These are phyloP conservation scores for Macaca fascicularis DNA, from an alignment of 2,113 vertebrate species.

Conservation along the genomic window DNA sequence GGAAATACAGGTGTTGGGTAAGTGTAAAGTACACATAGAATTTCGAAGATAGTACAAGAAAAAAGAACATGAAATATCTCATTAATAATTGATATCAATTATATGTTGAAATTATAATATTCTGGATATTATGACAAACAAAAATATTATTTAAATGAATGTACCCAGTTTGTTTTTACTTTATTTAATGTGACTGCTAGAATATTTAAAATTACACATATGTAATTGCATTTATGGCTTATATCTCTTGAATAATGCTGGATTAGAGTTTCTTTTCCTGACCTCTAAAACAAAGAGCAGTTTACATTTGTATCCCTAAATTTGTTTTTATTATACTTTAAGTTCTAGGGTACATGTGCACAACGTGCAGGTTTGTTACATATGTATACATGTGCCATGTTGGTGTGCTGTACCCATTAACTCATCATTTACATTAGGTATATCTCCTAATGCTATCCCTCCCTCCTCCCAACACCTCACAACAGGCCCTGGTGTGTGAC, in stretches of 20 bases:
- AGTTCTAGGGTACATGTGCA: too few species aligned
- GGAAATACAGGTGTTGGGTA: neutral
- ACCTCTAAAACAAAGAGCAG: neutral
- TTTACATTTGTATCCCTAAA: neutral
- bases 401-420: too few species aligned
- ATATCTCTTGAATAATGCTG: neutral
- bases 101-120: neutral
- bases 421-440: too few species aligned
- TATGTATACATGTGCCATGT: too few species aligned
- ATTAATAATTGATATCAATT: neutral
- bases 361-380: too few species aligned
- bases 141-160: neutral
- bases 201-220: slow-evolving; percentile 24
- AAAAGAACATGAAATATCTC: neutral
- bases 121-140: neutral
- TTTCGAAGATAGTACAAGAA: neutral
- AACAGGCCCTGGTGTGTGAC: too few species aligned
- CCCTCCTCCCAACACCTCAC: too few species aligned
- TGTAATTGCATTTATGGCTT: neutral
- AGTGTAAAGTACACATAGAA: neutral
- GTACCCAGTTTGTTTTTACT: neutral
- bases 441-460: too few species aligned
- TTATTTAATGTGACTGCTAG: neutral
- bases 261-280: neutral
- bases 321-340: too few species aligned